Evolutionary conservation across 2,113 vertebrate species (phyloP), one percentile per base, ranked within the genome.

Genomic region (Phycodurus eques): DNA sequence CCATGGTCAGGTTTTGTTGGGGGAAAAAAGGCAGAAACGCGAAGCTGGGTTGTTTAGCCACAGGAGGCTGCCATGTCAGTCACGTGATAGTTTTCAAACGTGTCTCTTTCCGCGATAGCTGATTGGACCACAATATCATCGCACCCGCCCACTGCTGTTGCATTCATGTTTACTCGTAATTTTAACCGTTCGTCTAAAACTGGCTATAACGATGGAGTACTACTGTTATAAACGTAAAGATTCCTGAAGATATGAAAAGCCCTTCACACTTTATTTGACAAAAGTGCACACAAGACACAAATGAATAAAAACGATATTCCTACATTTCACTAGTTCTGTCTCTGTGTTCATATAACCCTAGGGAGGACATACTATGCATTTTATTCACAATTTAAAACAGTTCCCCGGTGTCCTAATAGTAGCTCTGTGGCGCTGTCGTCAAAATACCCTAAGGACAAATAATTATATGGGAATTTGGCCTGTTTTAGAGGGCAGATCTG

Each of bases 41-140:
- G 8, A 1, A 42, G 17, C 27, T 11, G 1, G 12, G 17, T 31
- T 43, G 5, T 20, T 39, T 46, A 61, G 0, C 33, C 20, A 31
- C 67, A 20, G 82, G 64, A 22, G 72, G 86, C 77, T 46, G 81
- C 75, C 83, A 87, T 89, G 62, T 77, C 60, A 80, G 64, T 70
- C 78, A 39, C 35, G 35, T 27, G 2, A 19, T 53, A 39, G 8
- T 31, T 1, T 27, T 10, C 60, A 72, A 73, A 90, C 90, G 90
- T 89, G 88, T 89, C 87, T 71, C 43, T 84, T 43, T 9, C 22
- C 20, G 72, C 69, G 7, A 27, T 31, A 35, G 73, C 11, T 74
- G 51, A 80, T 87, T 90, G 87, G 88, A 7, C 53, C 17, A 72
- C 14, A 20, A 0, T 62, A 74, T 15, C 74, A 39, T 5, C 6